phyloP scores from a whole-genome alignment of 2,797 vertebrate genomes.

The Schizopygopsis malacanthus region DNA sequence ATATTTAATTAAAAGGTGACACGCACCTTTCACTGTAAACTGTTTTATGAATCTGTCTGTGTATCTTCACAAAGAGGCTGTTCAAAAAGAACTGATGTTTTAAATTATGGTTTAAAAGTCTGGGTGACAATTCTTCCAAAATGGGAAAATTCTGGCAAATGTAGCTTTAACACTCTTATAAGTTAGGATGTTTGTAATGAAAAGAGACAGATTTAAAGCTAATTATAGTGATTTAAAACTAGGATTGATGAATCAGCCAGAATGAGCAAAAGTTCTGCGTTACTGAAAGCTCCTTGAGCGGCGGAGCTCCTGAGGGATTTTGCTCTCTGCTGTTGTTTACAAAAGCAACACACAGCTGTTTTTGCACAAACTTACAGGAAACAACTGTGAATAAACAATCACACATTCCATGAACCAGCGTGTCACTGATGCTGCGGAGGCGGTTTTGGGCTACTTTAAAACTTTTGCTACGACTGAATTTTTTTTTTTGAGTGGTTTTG shows the following conservation, averaged over 20 bases:
- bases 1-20: background rate
- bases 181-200: background rate
- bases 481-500: background rate
- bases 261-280: background rate
- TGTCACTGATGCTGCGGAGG: background rate
- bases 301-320: background rate
- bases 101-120: background rate
- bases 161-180: background rate
- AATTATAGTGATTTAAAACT: background rate
- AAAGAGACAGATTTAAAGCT: background rate
- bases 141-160: background rate
- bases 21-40: background rate
- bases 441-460: background rate
- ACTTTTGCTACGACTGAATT: background rate
- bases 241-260: background rate
- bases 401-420: conserved; percentile 9
- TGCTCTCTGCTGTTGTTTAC: conserved; percentile 1
- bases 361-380: conserved; percentile 24
- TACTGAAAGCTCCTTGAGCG: background rate
- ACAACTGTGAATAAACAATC: conserved; percentile 32
- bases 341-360: conserved; percentile 14
- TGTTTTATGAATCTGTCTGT: background rate
- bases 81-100: background rate
- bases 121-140: background rate
- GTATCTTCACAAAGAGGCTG: background rate